Base-by-base conservation (phyloP, 2,113 vertebrate genomes). In the Lasiurus cinereus region DNA sequence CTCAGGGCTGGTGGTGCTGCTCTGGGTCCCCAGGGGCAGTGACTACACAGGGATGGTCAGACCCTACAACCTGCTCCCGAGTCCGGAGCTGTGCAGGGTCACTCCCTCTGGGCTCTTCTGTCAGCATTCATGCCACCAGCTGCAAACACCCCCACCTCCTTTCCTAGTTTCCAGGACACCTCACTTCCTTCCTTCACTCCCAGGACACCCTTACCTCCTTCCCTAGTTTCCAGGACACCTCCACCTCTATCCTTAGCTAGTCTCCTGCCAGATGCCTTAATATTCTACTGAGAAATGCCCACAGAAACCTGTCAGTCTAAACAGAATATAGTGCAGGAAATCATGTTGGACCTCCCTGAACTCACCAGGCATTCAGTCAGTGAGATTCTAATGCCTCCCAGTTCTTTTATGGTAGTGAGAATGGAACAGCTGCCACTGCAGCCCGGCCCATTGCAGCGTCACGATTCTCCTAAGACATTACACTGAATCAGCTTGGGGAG, bases 231-330 rank as follows among this genome's bases (percentile, higher is more conserved):
- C 96, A 97, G 96, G 97, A 98, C 50, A 52, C 50, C 50, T 3
- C 15, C 50, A 5, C 15, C 50, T 52, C 54, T 7, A 6, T 56
- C 19, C 54, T 56, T 62, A 97, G 97, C 96, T 98, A 97, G 98
- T 98, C 96, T 97, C 93, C 93, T 96, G 96, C 96, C 97, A 97
- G 96, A 97, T 91, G 94, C 96, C 98, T 98, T 98, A 98, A 97
- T 96, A 97, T 96, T 97, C 97, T 96, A 92, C 89, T 97, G 97
- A 98, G 97, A 97, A 98, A 97, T 72, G 90, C 91, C 92, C 92
- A 97, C 97, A 96, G 97, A 97, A 97, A 97, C 96, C 97, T 97
- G 97, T 96, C 97, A 97, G 97, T 98, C 98, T 97, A 98, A 98
- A 97, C 97, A 98, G 97, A 97, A 97, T 96, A 96, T 83, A 97